phyloP scores from a whole-genome alignment of 2,888 invertebrate species.

The Cantharis lateralis region DNA sequence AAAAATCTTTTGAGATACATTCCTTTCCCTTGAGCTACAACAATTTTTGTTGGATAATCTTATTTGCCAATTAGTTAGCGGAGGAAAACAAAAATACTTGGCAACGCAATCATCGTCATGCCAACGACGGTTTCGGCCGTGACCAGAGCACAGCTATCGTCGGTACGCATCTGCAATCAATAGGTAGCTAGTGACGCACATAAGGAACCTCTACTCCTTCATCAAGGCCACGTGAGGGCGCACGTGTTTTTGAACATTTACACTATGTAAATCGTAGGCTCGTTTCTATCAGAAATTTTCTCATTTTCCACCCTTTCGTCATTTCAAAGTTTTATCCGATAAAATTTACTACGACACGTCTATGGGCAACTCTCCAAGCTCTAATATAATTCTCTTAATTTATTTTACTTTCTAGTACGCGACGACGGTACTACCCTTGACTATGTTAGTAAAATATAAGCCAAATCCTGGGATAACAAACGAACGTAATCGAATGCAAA shows the following conservation, averaged over 20 bases:
- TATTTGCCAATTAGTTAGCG: slow-evolving; percentile 31
- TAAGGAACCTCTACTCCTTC: slow-evolving; percentile 46
- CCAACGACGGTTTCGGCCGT: slow-evolving; percentile 48
- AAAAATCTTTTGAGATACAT: background rate
- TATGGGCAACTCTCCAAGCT: background rate
- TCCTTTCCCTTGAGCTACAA: background rate
- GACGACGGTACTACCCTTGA: background rate
- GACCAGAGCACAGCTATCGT: slow-evolving; percentile 47
- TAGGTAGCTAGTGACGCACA: slow-evolving; percentile 55
- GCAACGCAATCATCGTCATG: slow-evolving; percentile 45
- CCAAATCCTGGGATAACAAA: background rate
- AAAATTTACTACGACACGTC: background rate
- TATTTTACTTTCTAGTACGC: background rate
- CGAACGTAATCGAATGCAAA: background rate
- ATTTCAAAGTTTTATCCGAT: background rate
- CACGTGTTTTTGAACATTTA: slow-evolving; percentile 44
- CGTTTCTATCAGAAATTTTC: background rate
- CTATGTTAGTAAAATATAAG: background rate
- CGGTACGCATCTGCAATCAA: slow-evolving; percentile 48
- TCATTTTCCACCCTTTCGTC: background rate
- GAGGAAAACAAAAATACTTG: slow-evolving; percentile 41
- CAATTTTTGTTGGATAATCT: slow-evolving; percentile 20
- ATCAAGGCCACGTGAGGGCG: slow-evolving; percentile 52
- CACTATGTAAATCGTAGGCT: background rate
- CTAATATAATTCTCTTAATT: background rate